Base-by-base conservation (phyloP, 2,113 vertebrate genomes). In the Climacteris rufus region DNA sequence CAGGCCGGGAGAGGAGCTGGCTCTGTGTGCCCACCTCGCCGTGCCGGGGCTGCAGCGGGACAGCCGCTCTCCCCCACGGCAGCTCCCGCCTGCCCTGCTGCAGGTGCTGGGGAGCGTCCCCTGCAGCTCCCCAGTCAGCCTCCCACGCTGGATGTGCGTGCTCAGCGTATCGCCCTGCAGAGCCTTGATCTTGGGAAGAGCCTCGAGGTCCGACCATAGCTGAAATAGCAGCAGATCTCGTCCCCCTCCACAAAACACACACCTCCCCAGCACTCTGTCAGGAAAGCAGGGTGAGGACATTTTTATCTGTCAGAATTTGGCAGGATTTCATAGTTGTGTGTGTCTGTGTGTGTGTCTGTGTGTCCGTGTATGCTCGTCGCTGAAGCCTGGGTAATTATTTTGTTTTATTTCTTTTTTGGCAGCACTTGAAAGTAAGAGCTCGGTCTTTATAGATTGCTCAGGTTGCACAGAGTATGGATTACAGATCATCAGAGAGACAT, bases 381-480 rank as follows among this genome's bases (percentile, higher is more conserved):
- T 20, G 83, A 45, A 83, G 88, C 68, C 82, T 47, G 65, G 53
- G 74, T 89, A 92, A 96, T 96, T 90, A 93, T 92, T 97, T 96
- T 88, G 63, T 53, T 95, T 89, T 81, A 61, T 92, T 96, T 92
- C 79, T 71, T 80, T 91, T 95, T 89, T 96, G 96, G 96, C 96
- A 92, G 79, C 64, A 35, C 90, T 96, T 97, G 53, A 96, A 96
- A 97, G 96, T 71, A 71, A 92, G 69, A 96, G 60, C 85, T 52
- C 68, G 71, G 68, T 94, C 95, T 97, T 96, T 96, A 90, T 92
- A 88, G 94, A 94, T 96, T 95, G 90, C 88, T 95, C 96, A 96
- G 93, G 88, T 97, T 96, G 92, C 83, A 60, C 16, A 9, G 83
- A 76, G 93, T 94, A 89, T 94, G 88, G 93, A 94, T 96, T 92